phyloP scores from a whole-genome alignment of 2,113 vertebrate genomes.

The Anhinga anhinga region DNA sequence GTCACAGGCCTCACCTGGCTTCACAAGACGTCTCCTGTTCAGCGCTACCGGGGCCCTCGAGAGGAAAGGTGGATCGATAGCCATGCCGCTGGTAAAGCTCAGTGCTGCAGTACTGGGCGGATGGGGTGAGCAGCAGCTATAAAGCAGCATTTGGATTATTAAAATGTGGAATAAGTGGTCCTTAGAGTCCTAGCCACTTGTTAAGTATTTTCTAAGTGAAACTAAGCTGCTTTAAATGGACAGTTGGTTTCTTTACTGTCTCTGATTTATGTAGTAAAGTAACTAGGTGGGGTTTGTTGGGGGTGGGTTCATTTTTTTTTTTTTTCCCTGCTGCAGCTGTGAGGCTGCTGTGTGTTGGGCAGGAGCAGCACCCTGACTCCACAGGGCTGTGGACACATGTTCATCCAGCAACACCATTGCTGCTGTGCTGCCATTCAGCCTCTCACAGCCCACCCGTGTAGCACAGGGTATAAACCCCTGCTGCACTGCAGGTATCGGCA shows the following conservation, averaged over 20 bases:
- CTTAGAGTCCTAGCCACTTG: background rate
- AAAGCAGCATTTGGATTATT: background rate
- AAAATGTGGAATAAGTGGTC: background rate
- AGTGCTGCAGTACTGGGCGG: fast-evolving
- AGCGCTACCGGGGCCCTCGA: fast-evolving
- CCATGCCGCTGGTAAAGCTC: fast-evolving
- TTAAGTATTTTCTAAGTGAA: background rate
- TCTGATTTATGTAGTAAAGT: background rate
- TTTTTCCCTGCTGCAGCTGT: background rate
- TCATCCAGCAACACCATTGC: background rate
- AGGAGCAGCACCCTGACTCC: fast-evolving
- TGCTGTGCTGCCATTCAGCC: background rate
- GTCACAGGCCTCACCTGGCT: background rate
- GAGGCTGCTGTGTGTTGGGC: background rate
- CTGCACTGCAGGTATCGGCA: background rate
- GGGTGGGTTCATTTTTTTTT: too few relatives aligned
- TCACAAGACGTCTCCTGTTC: too few relatives aligned
- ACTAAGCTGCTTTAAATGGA: background rate
- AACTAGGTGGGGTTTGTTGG: too few relatives aligned
- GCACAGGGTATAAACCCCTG: too few relatives aligned
- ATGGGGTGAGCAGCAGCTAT: background rate
- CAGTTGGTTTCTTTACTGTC: background rate
- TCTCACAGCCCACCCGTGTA: too few relatives aligned
- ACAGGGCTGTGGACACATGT: fast-evolving
- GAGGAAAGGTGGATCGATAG: background rate